Base-by-base conservation (phyloP, 2,888 invertebrate species). In the Bombylius major region DNA sequence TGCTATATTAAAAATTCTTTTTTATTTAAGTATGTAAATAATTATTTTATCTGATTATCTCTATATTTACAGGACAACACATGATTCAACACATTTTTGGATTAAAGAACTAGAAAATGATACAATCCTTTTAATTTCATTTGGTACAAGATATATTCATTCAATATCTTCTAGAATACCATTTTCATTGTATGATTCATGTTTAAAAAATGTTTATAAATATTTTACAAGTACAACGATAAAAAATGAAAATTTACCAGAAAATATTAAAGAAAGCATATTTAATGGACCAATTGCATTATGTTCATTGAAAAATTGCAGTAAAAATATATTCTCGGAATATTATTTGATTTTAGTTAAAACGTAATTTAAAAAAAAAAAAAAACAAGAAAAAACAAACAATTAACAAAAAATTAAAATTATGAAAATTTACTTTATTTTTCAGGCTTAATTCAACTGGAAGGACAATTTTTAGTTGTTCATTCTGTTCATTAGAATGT, bases 331-430 rank as follows among this genome's bases (percentile, higher is more conserved):
- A 47, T 72, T 70, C 59, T 69, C 72, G 12, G 65, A 71, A 12
- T 73, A 71, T 59, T 71, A 72, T 62, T 70, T 73, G 59, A 67
- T 71, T 67, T 65, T 71, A 13, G 69, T 71, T 33, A 73, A 71
- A 56, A 67, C 72, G 72, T 72, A 56, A 58, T 5, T 6, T 11
- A 5, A 42, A 42, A 11, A 42, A 8, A 36, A 36, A 7, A 7
- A 36, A 1, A 8, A 42, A 11, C 6, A 9, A n/a, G n/a, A n/a
- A n/a, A n/a, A n/a, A n/a, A n/a, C 11, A 11, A 39, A 39, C 39
- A 39, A 39, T 39, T 8, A 39, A 67, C 70, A 7, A 8, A 42
- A 42, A 42, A 36, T 36, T 1, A 8, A 1, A 36, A 8, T 36
- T 36, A 8, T 9, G 6, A 36, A 36, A 8, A 8, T 36, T 36